Percentiles rank a stretch among this genome's conserved stretches.
phyloP scores from a whole-genome alignment of 2,113 vertebrate genomes.

The Rhineura floridana region DNA sequence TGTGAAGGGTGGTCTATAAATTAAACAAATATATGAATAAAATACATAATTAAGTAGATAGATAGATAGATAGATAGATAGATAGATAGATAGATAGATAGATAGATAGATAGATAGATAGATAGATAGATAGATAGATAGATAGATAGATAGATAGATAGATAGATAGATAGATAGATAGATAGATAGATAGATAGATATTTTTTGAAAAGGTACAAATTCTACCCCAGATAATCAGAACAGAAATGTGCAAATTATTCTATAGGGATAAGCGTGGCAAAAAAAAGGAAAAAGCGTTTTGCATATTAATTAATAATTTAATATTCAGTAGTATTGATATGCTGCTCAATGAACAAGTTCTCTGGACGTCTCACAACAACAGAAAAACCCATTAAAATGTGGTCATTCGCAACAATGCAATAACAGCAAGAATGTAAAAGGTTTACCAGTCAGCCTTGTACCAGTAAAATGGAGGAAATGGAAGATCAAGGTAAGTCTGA shows the following conservation, averaged over 20 bases:
- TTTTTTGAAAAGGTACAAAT: no score
- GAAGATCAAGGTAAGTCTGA: constrained; percentile 36
- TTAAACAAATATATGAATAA: no score
- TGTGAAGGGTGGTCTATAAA: no score
- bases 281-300: neutral
- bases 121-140: no score
- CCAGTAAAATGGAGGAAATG: constrained; percentile 23
- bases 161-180: no score
- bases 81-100: no score
- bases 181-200: no score
- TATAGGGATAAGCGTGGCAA: constrained; percentile 1
- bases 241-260: constrained; percentile 21
- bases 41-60: no score
- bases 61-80: no score
- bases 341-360: neutral
- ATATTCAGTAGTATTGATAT: neutral
- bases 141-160: no score
- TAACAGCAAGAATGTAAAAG: constrained; percentile 6
- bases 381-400: neutral
- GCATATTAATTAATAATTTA: neutral
- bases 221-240: neutral
- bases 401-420: constrained; percentile 15
- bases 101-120: no score
- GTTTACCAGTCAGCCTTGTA: neutral
- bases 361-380: neutral